Percentiles rank a stretch among this genome's conserved stretches.
Conservation (phyloP, 92 coral and sea anemone species). For the Anthopleura xanthogrammica region DNA sequence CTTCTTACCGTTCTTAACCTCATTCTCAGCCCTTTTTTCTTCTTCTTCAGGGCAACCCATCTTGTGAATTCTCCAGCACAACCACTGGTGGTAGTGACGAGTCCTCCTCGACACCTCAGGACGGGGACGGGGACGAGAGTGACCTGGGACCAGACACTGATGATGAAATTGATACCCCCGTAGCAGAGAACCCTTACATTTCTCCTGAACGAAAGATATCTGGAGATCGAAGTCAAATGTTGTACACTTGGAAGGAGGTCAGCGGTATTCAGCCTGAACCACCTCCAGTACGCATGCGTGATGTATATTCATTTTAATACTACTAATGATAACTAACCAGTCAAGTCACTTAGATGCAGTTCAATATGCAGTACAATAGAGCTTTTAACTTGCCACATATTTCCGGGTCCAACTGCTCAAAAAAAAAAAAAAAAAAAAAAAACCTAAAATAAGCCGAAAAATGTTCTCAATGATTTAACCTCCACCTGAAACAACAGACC, state of each 20-base stretch:
- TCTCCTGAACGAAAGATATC: conserved; percentile 49
- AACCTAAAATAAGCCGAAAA: too few relatives aligned
- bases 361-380: too few relatives aligned
- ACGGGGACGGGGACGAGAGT: conserved; percentile 75
- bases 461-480: too few relatives aligned
- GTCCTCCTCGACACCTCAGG: conserved; percentile 87
- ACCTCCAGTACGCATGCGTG: conserved; percentile 51
- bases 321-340: neutral
- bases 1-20: neutral
- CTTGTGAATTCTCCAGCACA: conserved; percentile 78
- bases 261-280: conserved; percentile 19
- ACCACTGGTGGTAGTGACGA: conserved; percentile 94
- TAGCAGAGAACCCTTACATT: conserved; percentile 50
- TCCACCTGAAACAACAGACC: too few relatives aligned
- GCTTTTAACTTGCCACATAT: too few relatives aligned
- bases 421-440: too few relatives aligned
- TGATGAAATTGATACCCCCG: conserved; percentile 74
- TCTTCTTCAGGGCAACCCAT: conserved; percentile 59
- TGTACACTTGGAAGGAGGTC: conserved; percentile 97
- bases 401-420: too few relatives aligned
- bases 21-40: neutral
- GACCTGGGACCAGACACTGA: conserved; percentile 71
- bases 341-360: too few relatives aligned
- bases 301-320: conserved; percentile 5
- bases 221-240: conserved; percentile 42